Base-by-base conservation (phyloP, 1,140 invertebrate species). In the Hormaphis cornu region DNA sequence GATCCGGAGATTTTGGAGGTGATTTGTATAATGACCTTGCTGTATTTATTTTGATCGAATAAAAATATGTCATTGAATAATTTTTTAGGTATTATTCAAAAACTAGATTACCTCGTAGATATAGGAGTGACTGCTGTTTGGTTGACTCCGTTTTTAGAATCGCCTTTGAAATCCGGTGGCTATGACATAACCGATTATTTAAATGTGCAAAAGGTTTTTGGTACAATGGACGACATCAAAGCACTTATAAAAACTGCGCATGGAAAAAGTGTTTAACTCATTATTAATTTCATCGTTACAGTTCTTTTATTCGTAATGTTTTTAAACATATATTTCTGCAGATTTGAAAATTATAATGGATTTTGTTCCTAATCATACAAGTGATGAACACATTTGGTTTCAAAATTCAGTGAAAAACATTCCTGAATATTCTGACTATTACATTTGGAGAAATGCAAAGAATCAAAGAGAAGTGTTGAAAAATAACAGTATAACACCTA, bases 311-410 rank as follows among this genome's bases (percentile, higher is more conserved):
- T 33, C 30, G 30, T 6, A 33, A 33, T 6, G 4, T 33, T 6
- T 33, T 6, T 33, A 33, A 6, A 33, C 9, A 33, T 33, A 33
- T 33, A 33, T 33, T 53, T 1, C 12, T 22, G 26, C 54, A 87
- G 89, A 83, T 71, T 82, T 93, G 48, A 89, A 87, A 77, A 76
- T 94, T 3, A 80, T 94, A 14, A 75, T 94, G 76, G 92, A 95
- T 76, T 86, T 93, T 74, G 86, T 93, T 22, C 90, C 90, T 4
- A 94, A 94, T 79, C 89, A 93, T 75, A 86, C 88, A 0, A 90
- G 88, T 72, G 82, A 89, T 74, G 75, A 88, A 71, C 87, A 89
- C 72, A 77, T 82, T 63, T 93, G 91, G 91, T 93, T 93, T 75
- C 63, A 79, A 22, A 81, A 84, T 53, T 91, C 89, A 0, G 76